Evolutionary conservation across 1,140 invertebrate species (phyloP).

Genomic region (Ephestia elutella): DNA sequence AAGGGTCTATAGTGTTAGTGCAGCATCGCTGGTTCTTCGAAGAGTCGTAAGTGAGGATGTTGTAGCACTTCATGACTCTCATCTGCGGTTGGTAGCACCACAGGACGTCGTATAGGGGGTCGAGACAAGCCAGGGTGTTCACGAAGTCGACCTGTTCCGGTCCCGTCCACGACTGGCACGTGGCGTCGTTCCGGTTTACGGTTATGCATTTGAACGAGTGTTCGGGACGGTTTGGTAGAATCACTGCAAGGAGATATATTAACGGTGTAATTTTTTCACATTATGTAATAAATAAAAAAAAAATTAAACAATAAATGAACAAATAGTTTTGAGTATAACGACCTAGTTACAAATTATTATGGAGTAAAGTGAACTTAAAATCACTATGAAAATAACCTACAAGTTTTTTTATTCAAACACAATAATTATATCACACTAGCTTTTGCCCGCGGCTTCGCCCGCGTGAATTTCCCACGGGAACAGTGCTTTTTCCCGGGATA

Average conservation of each 20-base stretch:
- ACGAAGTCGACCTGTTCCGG: constrained; percentile 86
- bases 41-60: constrained; percentile 79
- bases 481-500: too few relatives aligned
- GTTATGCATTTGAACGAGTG: constrained; percentile 86
- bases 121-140: constrained; percentile 85
- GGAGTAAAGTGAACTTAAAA: too few relatives aligned
- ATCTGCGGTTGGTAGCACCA: constrained; percentile 86
- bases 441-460: too few relatives aligned
- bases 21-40: constrained; percentile 55
- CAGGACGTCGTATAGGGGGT: constrained; percentile 90
- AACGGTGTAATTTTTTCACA: constrained; percentile 8
- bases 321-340: too few relatives aligned
- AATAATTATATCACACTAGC: too few relatives aligned
- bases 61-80: constrained; percentile 86
- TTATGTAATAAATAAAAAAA: too few relatives aligned
- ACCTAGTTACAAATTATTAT: too few relatives aligned
- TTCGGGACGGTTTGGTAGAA: constrained; percentile 81
- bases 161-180: constrained; percentile 86
- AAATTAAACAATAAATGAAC: too few relatives aligned
- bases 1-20: constrained; percentile 44
- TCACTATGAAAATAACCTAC: too few relatives aligned
- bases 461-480: too few relatives aligned
- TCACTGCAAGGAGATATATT: constrained; percentile 73
- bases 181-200: constrained; percentile 89
- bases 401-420: too few relatives aligned